Percentiles rank a stretch among this genome's conserved stretches.
Conservation (phyloP, 2,113 vertebrate genomes). For the Indicator maculatus region DNA sequence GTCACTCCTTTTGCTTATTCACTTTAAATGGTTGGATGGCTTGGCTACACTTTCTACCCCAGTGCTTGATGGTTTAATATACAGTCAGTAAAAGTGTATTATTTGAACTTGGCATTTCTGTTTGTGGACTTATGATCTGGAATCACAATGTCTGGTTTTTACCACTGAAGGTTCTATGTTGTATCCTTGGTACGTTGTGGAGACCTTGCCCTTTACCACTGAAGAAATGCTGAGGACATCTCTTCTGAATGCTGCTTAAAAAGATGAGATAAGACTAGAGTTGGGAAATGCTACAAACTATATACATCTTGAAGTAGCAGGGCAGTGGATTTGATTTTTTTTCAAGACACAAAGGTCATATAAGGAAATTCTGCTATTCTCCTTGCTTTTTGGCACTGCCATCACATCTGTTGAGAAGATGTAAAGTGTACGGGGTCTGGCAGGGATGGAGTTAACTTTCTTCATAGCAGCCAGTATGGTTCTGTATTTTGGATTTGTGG, state of each 20-base stretch:
- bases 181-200: not conserved
- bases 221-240: constrained; percentile 24
- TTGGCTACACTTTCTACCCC: not conserved
- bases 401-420: constrained; percentile 27
- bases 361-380: constrained; percentile 23
- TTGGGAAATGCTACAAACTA: constrained; percentile 18
- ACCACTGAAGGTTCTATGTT: not conserved
- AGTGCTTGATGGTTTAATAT: not conserved
- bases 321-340: constrained; percentile 27
- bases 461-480: not conserved
- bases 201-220: not conserved
- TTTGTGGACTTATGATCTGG: not conserved
- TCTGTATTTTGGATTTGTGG: constrained; percentile 38
- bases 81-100: not conserved
- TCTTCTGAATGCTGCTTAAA: constrained; percentile 7
- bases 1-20: not conserved
- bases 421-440: constrained; percentile 12
- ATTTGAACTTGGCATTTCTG: not conserved
- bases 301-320: constrained; percentile 7
- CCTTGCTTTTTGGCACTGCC: not conserved
- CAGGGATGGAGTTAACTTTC: constrained; percentile 38
- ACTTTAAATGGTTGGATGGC: not conserved
- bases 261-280: not conserved
- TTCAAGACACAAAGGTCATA: not conserved
- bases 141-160: constrained; percentile 2